phyloP scores from a whole-genome alignment of 2,888 invertebrate genomes.

The Galeruca laticollis region DNA sequence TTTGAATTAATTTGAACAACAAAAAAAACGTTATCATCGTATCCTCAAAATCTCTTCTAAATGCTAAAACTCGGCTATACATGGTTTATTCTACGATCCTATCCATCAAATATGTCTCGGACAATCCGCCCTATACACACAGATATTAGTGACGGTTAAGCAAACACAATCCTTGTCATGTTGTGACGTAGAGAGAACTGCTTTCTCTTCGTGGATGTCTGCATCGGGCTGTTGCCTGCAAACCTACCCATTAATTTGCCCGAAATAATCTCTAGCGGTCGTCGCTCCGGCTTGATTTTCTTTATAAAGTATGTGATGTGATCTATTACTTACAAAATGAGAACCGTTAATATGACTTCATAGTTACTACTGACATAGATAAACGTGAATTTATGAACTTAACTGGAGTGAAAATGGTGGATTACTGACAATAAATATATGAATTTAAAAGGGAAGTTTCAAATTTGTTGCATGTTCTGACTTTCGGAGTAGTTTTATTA shows the following conservation, averaged over 20 bases:
- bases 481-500: no score
- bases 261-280: constrained; percentile 37
- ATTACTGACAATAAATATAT: no score
- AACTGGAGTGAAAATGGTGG: no score
- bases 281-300: constrained; percentile 18
- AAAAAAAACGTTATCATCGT: neutral
- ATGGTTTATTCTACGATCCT: neutral
- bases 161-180: constrained; percentile 44
- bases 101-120: constrained; percentile 40
- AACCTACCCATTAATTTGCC: constrained; percentile 40
- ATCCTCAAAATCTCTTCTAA: neutral
- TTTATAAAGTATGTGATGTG: constrained; percentile 15
- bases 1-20: neutral
- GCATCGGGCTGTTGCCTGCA: constrained; percentile 30
- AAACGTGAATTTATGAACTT: no score
- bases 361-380: neutral
- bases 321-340: constrained; percentile 14
- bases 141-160: constrained; percentile 40
- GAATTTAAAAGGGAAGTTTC: no score
- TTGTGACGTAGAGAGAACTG: constrained; percentile 17
- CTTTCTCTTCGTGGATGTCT: constrained; percentile 31
- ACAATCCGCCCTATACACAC: constrained; percentile 40
- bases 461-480: no score
- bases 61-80: constrained; percentile 1
- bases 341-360: neutral